Percentiles rank a stretch among this genome's conserved stretches.
Evolutionary conservation across 2,797 vertebrate genomes (phyloP).

Genomic region (Carcharodon carcharias): DNA sequence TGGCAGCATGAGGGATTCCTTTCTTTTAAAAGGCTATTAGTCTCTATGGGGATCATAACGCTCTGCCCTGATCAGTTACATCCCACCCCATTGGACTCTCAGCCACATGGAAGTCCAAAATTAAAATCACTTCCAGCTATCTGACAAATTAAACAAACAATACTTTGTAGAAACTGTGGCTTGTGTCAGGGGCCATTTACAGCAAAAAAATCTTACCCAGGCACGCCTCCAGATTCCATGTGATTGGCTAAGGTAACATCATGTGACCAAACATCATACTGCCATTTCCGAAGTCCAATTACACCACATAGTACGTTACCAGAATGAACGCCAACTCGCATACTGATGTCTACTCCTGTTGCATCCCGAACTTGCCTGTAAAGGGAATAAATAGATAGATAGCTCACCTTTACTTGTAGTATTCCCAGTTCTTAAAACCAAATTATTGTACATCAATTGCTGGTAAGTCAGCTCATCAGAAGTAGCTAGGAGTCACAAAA

Average conservation of each 20-base stretch:
- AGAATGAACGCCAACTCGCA: constrained; percentile 93
- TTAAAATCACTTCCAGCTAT: neutral
- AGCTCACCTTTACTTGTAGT: neutral
- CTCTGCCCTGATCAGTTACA: neutral
- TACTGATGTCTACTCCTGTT: constrained; percentile 92
- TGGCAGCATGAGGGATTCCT: no score
- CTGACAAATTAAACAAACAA: neutral
- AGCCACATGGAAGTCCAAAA: no score
- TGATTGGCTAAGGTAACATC: constrained; percentile 94
- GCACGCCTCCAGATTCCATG: constrained; percentile 92
- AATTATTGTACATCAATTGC: neutral
- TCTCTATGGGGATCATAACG: no score
- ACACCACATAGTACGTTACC: constrained; percentile 93
- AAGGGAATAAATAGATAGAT: neutral
- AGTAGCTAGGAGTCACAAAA: neutral
- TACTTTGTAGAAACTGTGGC: neutral
- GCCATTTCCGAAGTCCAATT: constrained; percentile 96
- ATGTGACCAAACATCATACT: constrained; percentile 97
- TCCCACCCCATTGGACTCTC: neutral
- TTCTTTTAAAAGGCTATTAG: no score
- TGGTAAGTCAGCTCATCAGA: neutral
- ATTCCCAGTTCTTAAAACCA: neutral
- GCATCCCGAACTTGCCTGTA: constrained; percentile 85
- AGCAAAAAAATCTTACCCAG: constrained; percentile 66
- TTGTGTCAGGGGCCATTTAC: neutral